These are phyloP conservation scores for Andrena haemorrhoa DNA, from an alignment of 2,888 invertebrate genomes.

Conservation along the genomic window DNA sequence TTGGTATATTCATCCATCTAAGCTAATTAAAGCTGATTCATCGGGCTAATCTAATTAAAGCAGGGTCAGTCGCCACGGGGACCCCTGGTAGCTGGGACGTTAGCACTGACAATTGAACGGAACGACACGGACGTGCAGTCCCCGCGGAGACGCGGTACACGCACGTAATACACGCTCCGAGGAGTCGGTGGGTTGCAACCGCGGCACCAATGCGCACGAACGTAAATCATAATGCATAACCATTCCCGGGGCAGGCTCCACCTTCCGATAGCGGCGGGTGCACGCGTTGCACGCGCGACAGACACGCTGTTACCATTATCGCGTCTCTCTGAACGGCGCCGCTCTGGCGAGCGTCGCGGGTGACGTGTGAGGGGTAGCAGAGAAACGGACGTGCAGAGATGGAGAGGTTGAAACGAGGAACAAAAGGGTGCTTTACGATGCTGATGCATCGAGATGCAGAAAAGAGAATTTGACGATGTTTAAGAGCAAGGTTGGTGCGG, in stretches of 20 bases:
- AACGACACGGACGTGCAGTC: constrained; percentile 44
- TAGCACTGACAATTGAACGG: constrained; percentile 64
- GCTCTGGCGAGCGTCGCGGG: constrained; percentile 24
- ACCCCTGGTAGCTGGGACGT: constrained; percentile 51
- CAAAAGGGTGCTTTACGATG: neutral
- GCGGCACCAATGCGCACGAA: constrained; percentile 73
- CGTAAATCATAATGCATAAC: constrained; percentile 80
- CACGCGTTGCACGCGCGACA: constrained; percentile 8
- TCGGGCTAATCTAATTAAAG: constrained; percentile 55
- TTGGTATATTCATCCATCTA: constrained; percentile 32
- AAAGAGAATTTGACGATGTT: no score
- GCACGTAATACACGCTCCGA: constrained; percentile 26
- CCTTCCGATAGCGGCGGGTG: constrained; percentile 64
- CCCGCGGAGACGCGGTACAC: constrained; percentile 21
- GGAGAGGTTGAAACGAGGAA: neutral
- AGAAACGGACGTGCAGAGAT: neutral
- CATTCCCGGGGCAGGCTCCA: constrained; percentile 74
- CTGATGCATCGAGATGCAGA: no score
- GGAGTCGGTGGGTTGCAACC: constrained; percentile 62
- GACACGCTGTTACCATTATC: constrained; percentile 20
- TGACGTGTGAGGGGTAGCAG: neutral
- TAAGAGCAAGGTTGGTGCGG: no score
- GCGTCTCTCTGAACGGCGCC: constrained; percentile 29
- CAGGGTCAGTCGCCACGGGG: constrained; percentile 25
- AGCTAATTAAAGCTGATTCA: constrained; percentile 56